Conservation (phyloP, 35 echinoderm and acorn worm genomes). For the Hemicentrotus pulcherrimus region DNA sequence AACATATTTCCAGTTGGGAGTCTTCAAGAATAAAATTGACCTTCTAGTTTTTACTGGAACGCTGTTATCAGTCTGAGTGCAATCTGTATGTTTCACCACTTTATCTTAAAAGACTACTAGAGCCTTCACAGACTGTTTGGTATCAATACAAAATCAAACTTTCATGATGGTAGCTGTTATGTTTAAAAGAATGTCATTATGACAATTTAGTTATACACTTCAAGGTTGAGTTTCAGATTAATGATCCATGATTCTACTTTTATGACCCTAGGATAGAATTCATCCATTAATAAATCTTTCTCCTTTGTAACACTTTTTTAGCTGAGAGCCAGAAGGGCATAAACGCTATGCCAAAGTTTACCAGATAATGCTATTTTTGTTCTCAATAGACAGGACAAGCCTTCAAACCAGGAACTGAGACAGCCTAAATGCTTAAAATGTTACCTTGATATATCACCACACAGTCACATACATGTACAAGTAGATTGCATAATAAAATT, state of each 20-base stretch:
- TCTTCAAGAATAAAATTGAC: neutral
- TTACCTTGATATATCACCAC: neutral
- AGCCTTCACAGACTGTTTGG: neutral
- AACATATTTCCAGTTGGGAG: neutral
- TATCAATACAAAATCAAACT: neutral
- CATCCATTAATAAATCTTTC: neutral
- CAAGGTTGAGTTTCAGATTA: neutral
- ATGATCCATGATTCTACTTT: neutral
- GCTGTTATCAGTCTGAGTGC: neutral
- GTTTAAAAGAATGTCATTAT: neutral
- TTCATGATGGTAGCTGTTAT: neutral
- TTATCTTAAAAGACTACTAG: neutral
- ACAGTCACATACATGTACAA: neutral
- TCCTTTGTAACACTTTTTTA: neutral
- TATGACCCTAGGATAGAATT: neutral
- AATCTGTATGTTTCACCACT: neutral
- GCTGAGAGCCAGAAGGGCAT: neutral
- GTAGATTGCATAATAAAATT: neutral
- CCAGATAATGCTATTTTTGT: neutral
- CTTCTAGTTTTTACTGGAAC: neutral
- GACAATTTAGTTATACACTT: neutral
- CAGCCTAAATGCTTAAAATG: neutral
- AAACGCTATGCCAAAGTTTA: neutral
- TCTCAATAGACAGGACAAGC: neutral
- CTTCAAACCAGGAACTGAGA: neutral